Evolutionary conservation across 1,140 invertebrate genomes (phyloP).

Genomic region (Myzus persicae): DNA sequence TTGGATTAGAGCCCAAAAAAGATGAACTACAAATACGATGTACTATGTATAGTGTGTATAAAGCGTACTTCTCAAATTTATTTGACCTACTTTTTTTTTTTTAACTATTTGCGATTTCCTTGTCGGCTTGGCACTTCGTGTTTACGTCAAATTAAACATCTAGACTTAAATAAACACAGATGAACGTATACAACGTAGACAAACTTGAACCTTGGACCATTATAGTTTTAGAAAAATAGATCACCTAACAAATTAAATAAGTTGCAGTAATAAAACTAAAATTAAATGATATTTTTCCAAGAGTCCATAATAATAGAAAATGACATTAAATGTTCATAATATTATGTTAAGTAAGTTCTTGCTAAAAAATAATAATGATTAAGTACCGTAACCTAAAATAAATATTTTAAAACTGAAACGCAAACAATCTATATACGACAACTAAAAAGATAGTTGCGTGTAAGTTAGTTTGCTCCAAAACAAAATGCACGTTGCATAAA

Average conservation of each 20-base stretch:
- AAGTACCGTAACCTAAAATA: too few relatives aligned
- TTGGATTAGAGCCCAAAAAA: background rate
- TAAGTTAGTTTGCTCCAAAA: too few relatives aligned
- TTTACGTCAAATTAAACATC: background rate
- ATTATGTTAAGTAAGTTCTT: too few relatives aligned
- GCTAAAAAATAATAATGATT: too few relatives aligned
- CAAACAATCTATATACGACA: too few relatives aligned
- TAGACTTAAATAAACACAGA: background rate
- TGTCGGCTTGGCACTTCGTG: background rate
- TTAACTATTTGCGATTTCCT: background rate
- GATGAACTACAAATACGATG: background rate
- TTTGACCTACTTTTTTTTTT: background rate
- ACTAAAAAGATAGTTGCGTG: too few relatives aligned
- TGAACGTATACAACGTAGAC: background rate
- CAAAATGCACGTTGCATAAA: too few relatives aligned
- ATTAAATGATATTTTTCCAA: background rate
- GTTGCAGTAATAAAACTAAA: background rate
- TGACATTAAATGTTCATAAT: background rate
- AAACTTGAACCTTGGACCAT: background rate
- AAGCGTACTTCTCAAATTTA: background rate
- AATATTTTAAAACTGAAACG: too few relatives aligned
- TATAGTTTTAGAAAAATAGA: background rate
- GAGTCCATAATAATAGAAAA: background rate
- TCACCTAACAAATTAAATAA: background rate
- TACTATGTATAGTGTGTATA: background rate